Evolutionary conservation across 2,888 invertebrate species (phyloP).

Genomic region (Hermaeophaga mercurialis): DNA sequence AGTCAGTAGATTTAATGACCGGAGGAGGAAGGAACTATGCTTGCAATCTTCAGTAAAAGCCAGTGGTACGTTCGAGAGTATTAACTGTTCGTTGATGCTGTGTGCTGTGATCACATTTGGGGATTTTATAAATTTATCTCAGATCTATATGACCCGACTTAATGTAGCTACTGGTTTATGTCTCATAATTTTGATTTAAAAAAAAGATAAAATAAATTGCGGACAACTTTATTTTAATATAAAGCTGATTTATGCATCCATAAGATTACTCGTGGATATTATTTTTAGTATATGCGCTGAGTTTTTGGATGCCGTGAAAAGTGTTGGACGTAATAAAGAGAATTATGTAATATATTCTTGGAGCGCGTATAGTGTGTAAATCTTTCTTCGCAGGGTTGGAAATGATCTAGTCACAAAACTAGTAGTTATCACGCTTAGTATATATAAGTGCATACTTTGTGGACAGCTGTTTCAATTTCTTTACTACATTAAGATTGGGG

Average conservation of each 20-base stretch:
- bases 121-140: conserved; percentile 48
- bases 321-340: no score
- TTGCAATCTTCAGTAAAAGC: conserved; percentile 28
- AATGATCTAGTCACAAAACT: no score
- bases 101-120: conserved; percentile 53
- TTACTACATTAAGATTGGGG: no score
- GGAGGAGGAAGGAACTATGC: conserved; percentile 22
- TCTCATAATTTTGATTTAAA: conserved; percentile 53
- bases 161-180: conserved; percentile 51
- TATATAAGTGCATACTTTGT: no score
- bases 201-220: conserved; percentile 52
- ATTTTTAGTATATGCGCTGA: conserved; percentile 8
- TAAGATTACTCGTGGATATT: conserved; percentile 19
- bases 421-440: no score
- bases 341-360: no score
- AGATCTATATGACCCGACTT: conserved; percentile 45
- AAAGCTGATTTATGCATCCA: conserved; percentile 42
- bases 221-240: conserved; percentile 51
- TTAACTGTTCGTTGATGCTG: conserved; percentile 53
- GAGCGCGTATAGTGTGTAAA: no score
- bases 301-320: not conserved
- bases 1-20: not conserved
- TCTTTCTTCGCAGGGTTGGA: no score
- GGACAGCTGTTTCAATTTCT: no score
- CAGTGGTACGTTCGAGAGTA: conserved; percentile 45